Evolutionary conservation across 2,113 vertebrate genomes (phyloP).

Genomic region (Thamnophis sirtalis): DNA sequence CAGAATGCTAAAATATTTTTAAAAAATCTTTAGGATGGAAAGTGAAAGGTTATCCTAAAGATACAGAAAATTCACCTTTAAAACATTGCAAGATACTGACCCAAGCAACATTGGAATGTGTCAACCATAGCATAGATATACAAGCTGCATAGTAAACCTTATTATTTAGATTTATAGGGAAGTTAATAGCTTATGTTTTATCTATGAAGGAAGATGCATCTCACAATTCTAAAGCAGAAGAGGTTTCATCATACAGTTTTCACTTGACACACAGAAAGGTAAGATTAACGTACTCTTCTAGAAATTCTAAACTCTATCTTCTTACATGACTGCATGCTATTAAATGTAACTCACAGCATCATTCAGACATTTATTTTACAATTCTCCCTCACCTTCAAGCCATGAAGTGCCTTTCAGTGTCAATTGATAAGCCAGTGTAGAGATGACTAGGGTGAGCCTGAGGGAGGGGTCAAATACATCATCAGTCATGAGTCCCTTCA

Average conservation of each 20-base stretch:
- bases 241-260: not conserved
- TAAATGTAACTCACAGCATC: not conserved
- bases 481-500: not conserved
- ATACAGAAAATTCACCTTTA: not conserved
- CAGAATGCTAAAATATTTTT: not conserved
- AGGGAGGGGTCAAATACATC: not conserved
- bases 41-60: fast-evolving
- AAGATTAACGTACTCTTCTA: not conserved
- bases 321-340: not conserved
- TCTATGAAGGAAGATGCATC: not conserved
- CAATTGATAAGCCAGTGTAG: not conserved
- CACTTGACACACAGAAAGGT: not conserved
- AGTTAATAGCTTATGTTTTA: not conserved
- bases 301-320: not conserved
- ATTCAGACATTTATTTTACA: not conserved
- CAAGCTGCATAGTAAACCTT: not conserved
- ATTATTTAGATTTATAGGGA: not conserved
- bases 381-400: not conserved
- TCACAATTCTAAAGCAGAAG: not conserved
- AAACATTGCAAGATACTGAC: not conserved
- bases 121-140: not conserved
- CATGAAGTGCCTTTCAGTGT: not conserved
- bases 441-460: not conserved
- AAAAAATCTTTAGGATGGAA: not conserved
- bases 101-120: not conserved